A percentile compares a stretch with the other conserved stretches of the same genome.
Evolutionary conservation across 2,113 vertebrate genomes (phyloP).

Genomic region (Danio rerio): DNA sequence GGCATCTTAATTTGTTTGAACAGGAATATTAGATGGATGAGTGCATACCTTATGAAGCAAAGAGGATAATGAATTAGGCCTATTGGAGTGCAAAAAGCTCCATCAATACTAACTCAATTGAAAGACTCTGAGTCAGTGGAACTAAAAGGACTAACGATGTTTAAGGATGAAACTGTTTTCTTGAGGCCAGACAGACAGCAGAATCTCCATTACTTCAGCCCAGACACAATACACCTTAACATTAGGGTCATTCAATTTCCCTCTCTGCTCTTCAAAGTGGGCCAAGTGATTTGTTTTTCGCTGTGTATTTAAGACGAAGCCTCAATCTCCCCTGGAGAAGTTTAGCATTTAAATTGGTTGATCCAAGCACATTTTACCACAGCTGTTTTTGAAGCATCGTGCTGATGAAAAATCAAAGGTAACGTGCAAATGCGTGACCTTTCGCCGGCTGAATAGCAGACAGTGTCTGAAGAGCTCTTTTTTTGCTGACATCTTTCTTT

Average conservation of each 20-base stretch:
- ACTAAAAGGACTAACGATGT: background rate
- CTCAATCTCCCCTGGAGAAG: constrained; percentile 69
- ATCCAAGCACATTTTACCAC: constrained; percentile 68
- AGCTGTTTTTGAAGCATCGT: constrained; percentile 75
- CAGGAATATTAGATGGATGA: constrained; percentile 16
- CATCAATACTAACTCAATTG: constrained; percentile 35
- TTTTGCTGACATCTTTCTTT: constrained; percentile 36
- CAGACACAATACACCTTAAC: constrained; percentile 80
- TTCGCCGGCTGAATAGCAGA: constrained; percentile 61
- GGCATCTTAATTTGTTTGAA: constrained; percentile 32
- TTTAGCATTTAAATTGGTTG: constrained; percentile 81
- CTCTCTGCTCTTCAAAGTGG: constrained; percentile 78
- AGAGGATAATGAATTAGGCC: constrained; percentile 40
- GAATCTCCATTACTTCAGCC: constrained; percentile 76
- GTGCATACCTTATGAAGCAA: constrained; percentile 24
- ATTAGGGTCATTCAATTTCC: constrained; percentile 84
- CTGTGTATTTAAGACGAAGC: constrained; percentile 73
- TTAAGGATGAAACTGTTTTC: constrained; percentile 44
- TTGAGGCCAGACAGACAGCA: constrained; percentile 65
- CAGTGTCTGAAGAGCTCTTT: constrained; percentile 44
- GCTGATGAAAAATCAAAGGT: constrained; percentile 73
- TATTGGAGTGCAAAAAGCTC: constrained; percentile 25
- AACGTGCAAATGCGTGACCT: constrained; percentile 70
- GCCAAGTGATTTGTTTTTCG: constrained; percentile 84
- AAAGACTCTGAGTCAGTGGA: background rate